phyloP scores from a whole-genome alignment of 2,113 vertebrate genomes.

The Podilymbus podiceps region DNA sequence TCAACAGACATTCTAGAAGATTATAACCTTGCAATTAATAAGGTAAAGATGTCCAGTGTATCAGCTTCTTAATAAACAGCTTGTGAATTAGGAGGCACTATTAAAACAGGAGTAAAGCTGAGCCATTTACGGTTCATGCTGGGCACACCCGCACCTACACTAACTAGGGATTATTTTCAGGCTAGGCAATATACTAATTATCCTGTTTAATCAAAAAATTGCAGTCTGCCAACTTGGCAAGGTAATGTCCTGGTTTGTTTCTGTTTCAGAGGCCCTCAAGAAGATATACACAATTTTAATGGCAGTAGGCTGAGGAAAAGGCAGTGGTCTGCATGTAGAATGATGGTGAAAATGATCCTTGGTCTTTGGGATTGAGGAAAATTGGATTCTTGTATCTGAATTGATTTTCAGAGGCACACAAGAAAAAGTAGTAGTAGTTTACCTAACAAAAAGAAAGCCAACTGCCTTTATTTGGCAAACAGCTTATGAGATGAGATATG shows the following conservation, averaged over 20 bases:
- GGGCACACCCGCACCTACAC: background rate
- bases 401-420: background rate
- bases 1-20: background rate
- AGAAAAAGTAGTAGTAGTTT: background rate
- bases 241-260: background rate
- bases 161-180: background rate
- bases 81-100: background rate
- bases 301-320: background rate
- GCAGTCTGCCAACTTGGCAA: background rate
- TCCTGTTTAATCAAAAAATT: background rate
- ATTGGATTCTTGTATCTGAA: background rate
- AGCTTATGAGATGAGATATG: background rate
- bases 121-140: background rate
- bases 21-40: background rate
- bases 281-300: background rate
- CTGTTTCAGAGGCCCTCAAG: background rate
- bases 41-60: background rate
- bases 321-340: background rate
- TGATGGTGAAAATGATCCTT: background rate
- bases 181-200: background rate
- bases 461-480: background rate
- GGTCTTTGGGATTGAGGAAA: background rate
- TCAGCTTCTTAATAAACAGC: background rate
- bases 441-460: background rate
- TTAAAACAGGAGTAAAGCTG: background rate